A percentile compares a stretch with the other conserved stretches of the same genome.
phyloP scores from a whole-genome alignment of 2,888 invertebrate species.

The Drosophila fungiperda region DNA sequence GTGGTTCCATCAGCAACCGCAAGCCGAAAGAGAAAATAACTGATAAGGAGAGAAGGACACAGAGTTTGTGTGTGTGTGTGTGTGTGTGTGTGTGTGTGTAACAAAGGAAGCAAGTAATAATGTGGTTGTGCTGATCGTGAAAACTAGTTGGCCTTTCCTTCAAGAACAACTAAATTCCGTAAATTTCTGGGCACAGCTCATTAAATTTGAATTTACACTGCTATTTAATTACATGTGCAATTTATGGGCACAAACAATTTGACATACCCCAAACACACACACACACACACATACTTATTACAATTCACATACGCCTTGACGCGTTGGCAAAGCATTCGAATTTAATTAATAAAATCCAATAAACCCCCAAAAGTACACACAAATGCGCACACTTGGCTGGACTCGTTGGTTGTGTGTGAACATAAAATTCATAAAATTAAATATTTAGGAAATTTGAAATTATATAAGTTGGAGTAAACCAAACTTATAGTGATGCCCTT shows the following conservation, averaged over 20 bases:
- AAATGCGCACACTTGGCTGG: constrained; percentile 22
- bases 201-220: constrained; percentile 66
- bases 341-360: constrained; percentile 75
- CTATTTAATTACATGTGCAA: constrained; percentile 63
- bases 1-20: constrained; percentile 47
- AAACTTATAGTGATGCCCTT: background rate
- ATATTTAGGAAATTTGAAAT: background rate
- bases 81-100: background rate
- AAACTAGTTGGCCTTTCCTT: constrained; percentile 13
- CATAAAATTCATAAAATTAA: constrained; percentile 22
- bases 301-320: constrained; percentile 36
- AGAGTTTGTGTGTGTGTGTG: background rate
- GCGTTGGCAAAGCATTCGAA: constrained; percentile 59
- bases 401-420: constrained; percentile 27
- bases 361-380: constrained; percentile 41
- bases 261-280: background rate
- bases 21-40: constrained; percentile 14
- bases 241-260: constrained; percentile 39
- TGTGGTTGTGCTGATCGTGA: constrained; percentile 21
- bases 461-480: background rate
- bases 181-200: constrained; percentile 61
- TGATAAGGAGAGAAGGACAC: background rate
- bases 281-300: constrained; percentile 3
- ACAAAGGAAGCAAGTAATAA: constrained; percentile 5
- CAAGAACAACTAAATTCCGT: constrained; percentile 38